Percentiles rank a stretch among this genome's conserved stretches.
Conservation (phyloP, 2,888 invertebrate species). For the Ptilodon capucinus region DNA sequence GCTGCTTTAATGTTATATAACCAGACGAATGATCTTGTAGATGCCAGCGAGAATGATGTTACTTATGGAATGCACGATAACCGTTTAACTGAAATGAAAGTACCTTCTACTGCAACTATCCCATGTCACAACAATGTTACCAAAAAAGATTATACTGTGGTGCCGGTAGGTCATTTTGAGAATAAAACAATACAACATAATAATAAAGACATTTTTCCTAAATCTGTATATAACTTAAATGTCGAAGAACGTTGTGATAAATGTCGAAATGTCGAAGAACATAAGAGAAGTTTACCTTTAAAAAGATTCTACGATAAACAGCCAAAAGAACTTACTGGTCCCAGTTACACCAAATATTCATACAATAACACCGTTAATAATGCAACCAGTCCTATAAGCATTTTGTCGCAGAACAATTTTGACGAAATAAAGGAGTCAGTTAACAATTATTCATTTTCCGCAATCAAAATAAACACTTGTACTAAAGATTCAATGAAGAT, state of each 20-base stretch:
- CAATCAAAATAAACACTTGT: slow-evolving; percentile 49
- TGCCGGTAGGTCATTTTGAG: neutral
- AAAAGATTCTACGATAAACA: no score
- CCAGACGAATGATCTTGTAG: neutral
- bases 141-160: neutral
- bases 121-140: neutral
- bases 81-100: neutral
- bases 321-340: neutral
- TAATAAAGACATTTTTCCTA: neutral
- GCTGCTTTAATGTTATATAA: neutral
- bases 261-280: no score
- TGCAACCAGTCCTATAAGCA: neutral
- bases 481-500: slow-evolving; percentile 48
- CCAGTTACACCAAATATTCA: neutral
- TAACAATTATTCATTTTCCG: slow-evolving; percentile 46
- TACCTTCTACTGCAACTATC: neutral
- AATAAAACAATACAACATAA: neutral
- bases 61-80: neutral
- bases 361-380: neutral
- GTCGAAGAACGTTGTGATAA: neutral
- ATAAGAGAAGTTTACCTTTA: neutral
- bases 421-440: slow-evolving; percentile 14
- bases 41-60: neutral
- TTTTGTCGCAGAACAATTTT: neutral
- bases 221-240: neutral